phyloP scores from a whole-genome alignment of 1,140 invertebrate genomes.

The Apocrypta bakeri region DNA sequence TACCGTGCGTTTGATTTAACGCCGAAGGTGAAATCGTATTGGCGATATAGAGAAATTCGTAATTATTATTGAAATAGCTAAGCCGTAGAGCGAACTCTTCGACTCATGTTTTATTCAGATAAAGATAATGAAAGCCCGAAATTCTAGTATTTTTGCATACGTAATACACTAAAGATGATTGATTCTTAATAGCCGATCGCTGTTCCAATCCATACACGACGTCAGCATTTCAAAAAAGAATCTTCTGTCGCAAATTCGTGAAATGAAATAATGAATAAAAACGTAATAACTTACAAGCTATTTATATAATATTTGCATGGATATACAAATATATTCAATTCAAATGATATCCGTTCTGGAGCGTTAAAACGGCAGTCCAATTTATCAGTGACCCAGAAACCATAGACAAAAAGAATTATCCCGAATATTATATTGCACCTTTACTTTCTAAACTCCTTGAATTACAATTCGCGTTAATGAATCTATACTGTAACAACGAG shows the following conservation, averaged over 20 bases:
- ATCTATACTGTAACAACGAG: no score
- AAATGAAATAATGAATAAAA: neutral
- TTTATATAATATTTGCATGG: neutral
- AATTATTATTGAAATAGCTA: constrained; percentile 20
- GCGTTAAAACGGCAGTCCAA: no score
- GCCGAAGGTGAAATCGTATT: neutral
- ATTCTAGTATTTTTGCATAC: constrained; percentile 10
- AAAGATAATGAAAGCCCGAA: neutral
- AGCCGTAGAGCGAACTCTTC: neutral
- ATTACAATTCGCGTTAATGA: no score
- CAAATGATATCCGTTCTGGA: no score
- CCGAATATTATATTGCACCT: neutral
- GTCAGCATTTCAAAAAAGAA: neutral
- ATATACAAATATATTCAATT: neutral
- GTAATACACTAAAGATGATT: constrained; percentile 37
- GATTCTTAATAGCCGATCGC: neutral
- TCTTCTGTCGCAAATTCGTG: no score
- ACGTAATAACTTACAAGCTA: neutral
- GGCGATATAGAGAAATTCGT: neutral
- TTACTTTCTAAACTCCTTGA: constrained; percentile 2
- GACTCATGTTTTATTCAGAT: constrained; percentile 42
- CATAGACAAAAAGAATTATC: neutral
- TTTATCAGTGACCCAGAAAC: neutral
- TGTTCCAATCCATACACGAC: neutral
- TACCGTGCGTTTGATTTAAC: neutral